Conservation (phyloP, 1,140 invertebrate genomes). For the Drosophila parvula region DNA sequence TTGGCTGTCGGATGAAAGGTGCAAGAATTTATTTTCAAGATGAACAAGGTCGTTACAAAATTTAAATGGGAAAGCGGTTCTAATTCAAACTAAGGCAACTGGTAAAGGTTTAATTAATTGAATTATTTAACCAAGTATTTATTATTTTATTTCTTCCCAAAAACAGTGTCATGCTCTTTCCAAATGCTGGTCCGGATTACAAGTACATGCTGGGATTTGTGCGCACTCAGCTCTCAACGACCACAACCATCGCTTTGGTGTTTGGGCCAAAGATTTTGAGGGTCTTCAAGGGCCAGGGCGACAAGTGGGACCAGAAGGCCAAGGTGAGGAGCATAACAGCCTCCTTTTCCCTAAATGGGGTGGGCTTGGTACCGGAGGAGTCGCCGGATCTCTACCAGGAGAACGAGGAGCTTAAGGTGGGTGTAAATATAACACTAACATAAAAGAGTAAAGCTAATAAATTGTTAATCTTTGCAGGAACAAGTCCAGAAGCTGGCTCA, state of each 20-base stretch:
- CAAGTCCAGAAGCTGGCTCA: conserved; percentile 95
- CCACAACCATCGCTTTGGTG: conserved; percentile 92
- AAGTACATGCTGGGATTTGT: conserved; percentile 95
- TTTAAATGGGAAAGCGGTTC: not conserved
- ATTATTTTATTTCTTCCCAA: not conserved
- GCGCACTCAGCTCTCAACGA: conserved; percentile 93
- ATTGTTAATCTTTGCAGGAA: conserved; percentile 86
- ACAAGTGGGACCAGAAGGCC: conserved; percentile 93
- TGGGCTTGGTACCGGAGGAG: conserved; percentile 90
- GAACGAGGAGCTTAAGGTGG: conserved; percentile 94
- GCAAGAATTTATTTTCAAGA: not conserved
- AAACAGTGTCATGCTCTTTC: conserved; percentile 89
- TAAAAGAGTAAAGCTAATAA: accelerated
- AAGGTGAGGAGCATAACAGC: conserved; percentile 91
- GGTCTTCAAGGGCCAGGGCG: conserved; percentile 92
- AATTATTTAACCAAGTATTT: not conserved
- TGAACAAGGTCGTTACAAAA: not conserved
- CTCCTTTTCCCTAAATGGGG: conserved; percentile 93
- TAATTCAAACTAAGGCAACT: not conserved
- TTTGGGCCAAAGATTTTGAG: conserved; percentile 94
- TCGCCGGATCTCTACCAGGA: conserved; percentile 93
- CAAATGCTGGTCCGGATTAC: conserved; percentile 93
- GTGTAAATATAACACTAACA: not conserved
- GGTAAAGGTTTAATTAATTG: not conserved
- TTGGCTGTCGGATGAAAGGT: conserved; percentile 18